Percentiles rank a stretch among this genome's conserved stretches.
These are phyloP conservation scores for Choloepus hoffmanni DNA, from an alignment of 2,113 vertebrate genomes.

Conservation along the genomic window DNA sequence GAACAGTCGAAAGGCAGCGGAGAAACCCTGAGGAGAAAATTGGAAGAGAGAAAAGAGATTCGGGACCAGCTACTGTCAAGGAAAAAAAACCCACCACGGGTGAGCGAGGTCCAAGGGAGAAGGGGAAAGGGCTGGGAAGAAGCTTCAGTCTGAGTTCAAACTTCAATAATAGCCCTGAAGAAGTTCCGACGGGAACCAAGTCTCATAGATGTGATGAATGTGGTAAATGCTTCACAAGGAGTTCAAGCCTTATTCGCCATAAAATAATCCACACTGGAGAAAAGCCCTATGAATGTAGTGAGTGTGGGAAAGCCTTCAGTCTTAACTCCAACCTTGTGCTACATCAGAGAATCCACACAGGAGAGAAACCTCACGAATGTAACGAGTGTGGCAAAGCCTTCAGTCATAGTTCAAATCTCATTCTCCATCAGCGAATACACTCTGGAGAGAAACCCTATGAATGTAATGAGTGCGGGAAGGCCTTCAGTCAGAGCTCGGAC, in stretches of 20 bases:
- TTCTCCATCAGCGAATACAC: conserved; percentile 82
- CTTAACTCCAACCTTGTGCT: conserved; percentile 82
- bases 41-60: conserved; percentile 77
- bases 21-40: conserved; percentile 76
- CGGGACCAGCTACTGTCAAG: conserved; percentile 59
- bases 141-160: conserved; percentile 82
- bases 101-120: conserved; percentile 76
- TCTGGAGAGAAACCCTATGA: conserved; percentile 83
- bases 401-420: conserved; percentile 82
- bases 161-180: conserved; percentile 68
- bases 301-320: conserved; percentile 83
- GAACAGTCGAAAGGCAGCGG: conserved; percentile 70
- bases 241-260: conserved; percentile 83
- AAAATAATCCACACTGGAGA: conserved; percentile 83
- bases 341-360: conserved; percentile 81
- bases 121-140: conserved; percentile 80
- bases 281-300: conserved; percentile 82
- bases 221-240: conserved; percentile 83
- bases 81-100: conserved; percentile 65
- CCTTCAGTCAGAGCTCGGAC: conserved; percentile 83
- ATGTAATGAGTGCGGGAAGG: conserved; percentile 81
- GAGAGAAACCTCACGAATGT: conserved; percentile 82
- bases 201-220: conserved; percentile 81
- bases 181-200: conserved; percentile 74
- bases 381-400: conserved; percentile 82